Base-by-base conservation (phyloP, 1,140 invertebrate species). In the Neelides sp. region DNA sequence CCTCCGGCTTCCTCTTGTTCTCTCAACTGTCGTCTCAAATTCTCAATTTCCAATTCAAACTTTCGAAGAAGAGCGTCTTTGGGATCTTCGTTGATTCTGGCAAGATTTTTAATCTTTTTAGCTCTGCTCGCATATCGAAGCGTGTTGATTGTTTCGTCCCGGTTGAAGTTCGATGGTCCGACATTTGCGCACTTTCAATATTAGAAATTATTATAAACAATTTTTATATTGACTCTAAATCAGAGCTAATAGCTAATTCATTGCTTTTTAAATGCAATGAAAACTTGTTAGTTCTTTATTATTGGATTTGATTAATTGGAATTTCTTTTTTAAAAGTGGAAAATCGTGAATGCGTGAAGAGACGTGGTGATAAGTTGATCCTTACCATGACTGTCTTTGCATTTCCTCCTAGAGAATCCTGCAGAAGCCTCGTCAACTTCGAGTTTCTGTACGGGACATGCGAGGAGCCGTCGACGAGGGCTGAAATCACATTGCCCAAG, bases 61-160 rank as follows among this genome's bases (percentile, higher is more conserved):
- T 92, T 82, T 36, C 91, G 78, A 13, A 99, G 75, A 20, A 98
- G 69, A 2, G 95, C 92, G 71, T 98, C 93, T 64, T 97, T 97
- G 0, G 94, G 91, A 71, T 98, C 94, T 66, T 96, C 93, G 68
- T 99, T 99, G 48, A 98, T 83, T 58, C 83, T 80, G 41, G 92
- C 93, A 59, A 83, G 80, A 69, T 98, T 99, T 65, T 92, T 85
- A 51, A 99, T 99, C 64, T 88, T 93, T 69, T 99, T 98, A 2
- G 94, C 93, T 46, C 94, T 74, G 71, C 90, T 93, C 1, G 95
- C 94, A 71, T 98, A 99, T 13, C 96, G 73, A 36, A 98, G 71
- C 0, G 95, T 97, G 63, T 89, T 96, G 37, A 98, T 86, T 0
- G 91, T 93, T 69, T 98, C 95, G 64, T 98, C 93, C 66, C 93